phyloP scores from a whole-genome alignment of 92 coral and sea anemone species.

The Chrysogorgia sp. region DNA sequence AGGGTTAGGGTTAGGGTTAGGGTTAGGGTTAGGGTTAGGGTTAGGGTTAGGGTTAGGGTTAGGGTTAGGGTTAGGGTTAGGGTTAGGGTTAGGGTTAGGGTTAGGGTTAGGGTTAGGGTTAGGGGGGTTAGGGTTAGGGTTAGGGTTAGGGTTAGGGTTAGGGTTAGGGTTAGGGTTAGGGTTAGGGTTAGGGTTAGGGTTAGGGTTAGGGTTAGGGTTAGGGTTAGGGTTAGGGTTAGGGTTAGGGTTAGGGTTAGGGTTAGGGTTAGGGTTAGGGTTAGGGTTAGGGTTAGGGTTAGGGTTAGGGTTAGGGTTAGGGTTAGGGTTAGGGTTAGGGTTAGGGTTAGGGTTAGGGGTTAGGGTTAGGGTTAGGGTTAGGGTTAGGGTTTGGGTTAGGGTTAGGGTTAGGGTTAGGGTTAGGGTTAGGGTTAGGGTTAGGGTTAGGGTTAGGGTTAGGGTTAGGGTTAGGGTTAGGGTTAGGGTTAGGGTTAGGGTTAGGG shows the following conservation, averaged over 20 bases:
- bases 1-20: slow-evolving; percentile 50
- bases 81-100: slow-evolving; percentile 54
- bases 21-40: slow-evolving; percentile 51
- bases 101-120: slow-evolving; percentile 35
- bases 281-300: background rate
- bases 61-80: slow-evolving; percentile 44
- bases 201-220: slow-evolving; percentile 55
- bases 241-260: slow-evolving; percentile 50
- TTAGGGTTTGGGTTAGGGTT: slow-evolving; percentile 21
- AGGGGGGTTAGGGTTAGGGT: slow-evolving; percentile 37
- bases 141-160: slow-evolving; percentile 51
- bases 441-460: slow-evolving; percentile 28
- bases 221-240: slow-evolving; percentile 47
- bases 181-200: slow-evolving; percentile 50
- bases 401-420: slow-evolving; percentile 40
- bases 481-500: slow-evolving; percentile 34
- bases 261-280: slow-evolving; percentile 40
- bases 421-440: slow-evolving; percentile 32
- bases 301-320: slow-evolving; percentile 32
- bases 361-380: slow-evolving; percentile 40
- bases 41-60: slow-evolving; percentile 51
- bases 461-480: slow-evolving; percentile 45
- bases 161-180: slow-evolving; percentile 49
- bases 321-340: slow-evolving; percentile 16
- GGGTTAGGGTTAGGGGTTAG: slow-evolving; percentile 17